Evolutionary conservation across 2,797 vertebrate species (phyloP).

Genomic region (Phaenicophaeus curvirostris): DNA sequence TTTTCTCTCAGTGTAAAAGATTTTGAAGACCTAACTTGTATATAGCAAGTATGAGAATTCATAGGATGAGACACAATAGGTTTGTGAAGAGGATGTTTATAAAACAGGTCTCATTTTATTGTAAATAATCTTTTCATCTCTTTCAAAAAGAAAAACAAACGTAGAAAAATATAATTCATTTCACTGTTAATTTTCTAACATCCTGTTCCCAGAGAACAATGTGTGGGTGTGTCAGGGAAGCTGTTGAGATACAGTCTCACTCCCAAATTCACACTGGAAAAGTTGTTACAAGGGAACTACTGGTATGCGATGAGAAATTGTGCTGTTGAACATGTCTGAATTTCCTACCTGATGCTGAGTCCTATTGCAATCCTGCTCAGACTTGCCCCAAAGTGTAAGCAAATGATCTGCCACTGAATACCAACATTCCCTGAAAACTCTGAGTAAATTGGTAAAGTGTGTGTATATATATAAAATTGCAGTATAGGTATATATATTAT

Average conservation of each 20-base stretch:
- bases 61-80: not conserved
- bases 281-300: not conserved
- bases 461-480: no score
- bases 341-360: not conserved
- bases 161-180: not conserved
- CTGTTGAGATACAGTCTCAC: not conserved
- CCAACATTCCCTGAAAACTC: not conserved
- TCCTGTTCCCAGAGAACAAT: slow-evolving; percentile 50
- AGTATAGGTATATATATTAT: no score
- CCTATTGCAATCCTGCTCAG: not conserved
- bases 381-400: not conserved
- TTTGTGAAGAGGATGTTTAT: slow-evolving; percentile 58
- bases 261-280: not conserved
- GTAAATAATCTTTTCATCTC: slow-evolving; percentile 55
- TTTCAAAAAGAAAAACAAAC: slow-evolving; percentile 4
- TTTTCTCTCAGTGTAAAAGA: not conserved
- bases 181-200: slow-evolving; percentile 25
- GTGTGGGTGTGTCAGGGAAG: slow-evolving; percentile 39
- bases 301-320: not conserved
- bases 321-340: not conserved
- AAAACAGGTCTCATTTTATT: not conserved
- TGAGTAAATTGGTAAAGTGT: not conserved
- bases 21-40: not conserved
- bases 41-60: not conserved
- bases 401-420: not conserved